These are phyloP conservation scores for Pseudococcus longispinus DNA, from an alignment of 2,888 invertebrate species.

Conservation along the genomic window DNA sequence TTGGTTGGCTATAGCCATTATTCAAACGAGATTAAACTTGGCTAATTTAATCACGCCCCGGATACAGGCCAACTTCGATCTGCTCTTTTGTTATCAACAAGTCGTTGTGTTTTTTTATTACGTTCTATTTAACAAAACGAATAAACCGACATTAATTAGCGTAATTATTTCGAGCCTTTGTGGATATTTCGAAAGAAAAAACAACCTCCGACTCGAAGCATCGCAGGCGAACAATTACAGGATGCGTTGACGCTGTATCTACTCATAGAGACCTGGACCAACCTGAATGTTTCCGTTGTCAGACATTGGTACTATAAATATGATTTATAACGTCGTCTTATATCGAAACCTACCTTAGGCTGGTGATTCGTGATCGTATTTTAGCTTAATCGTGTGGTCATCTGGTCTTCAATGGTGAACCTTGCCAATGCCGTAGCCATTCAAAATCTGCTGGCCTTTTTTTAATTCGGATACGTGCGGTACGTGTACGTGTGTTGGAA, in stretches of 20 bases:
- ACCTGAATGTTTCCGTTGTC: constrained; percentile 34
- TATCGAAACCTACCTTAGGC: not conserved
- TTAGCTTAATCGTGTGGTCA: not conserved
- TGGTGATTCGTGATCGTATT: not conserved
- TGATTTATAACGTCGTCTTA: constrained; percentile 41
- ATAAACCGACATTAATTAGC: constrained; percentile 33
- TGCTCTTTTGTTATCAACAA: constrained; percentile 13
- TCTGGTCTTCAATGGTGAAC: no score
- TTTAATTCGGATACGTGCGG: not conserved
- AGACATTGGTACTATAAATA: not conserved
- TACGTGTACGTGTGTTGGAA: not conserved
- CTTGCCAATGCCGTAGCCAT: not conserved
- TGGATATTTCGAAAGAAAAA: not conserved
- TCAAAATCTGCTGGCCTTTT: not conserved
- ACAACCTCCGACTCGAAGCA: not conserved
- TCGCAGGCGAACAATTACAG: constrained; percentile 16
- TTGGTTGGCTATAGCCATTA: not conserved
- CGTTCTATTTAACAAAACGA: constrained; percentile 32
- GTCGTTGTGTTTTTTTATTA: not conserved
- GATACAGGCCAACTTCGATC: constrained; percentile 23
- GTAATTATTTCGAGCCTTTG: not conserved
- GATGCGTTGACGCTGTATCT: not conserved
- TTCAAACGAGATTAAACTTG: constrained; percentile 22
- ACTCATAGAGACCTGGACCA: constrained; percentile 20
- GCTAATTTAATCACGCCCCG: constrained; percentile 46